Base-by-base conservation (phyloP, 2,113 vertebrate genomes). In the Meriones unguiculatus region DNA sequence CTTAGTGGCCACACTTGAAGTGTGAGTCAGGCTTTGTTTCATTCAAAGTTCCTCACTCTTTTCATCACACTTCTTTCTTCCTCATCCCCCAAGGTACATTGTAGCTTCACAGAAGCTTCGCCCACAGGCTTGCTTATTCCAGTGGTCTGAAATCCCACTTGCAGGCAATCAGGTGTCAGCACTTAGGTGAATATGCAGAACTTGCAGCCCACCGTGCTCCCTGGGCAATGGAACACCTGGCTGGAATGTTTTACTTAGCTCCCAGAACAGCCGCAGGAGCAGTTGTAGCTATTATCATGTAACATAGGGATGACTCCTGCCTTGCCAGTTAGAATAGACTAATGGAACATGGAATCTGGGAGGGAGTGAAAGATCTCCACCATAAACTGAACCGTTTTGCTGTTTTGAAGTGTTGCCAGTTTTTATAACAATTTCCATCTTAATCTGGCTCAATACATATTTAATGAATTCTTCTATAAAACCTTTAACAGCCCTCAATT, bases 391-490 rank as follows among this genome's bases (percentile, higher is more conserved):
- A 98, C 96, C 94, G n/a, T 98, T 98, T 98, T 98, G 98, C 97
- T 98, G 90, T 97, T 97, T 82, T 89, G 98, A 98, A 98, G 97
- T 41, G 1, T 92, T 98, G 98, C 98, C 98, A 98, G 98, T 97
- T 99, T 98, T 99, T 98, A 98, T 98, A 99, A 98, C 98, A 98
- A 98, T 98, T 99, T 98, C 98, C 98, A 98, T 98, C 98, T 98
- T 98, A 98, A 98, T 98, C 96, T 54, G 97, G 97, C 98, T 98
- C 98, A 95, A 98, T 99, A 97, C 98, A 99, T 99, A 98, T 99
- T 99, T 99, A 99, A 99, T 98, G 98, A 99, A 98, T 98, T 98
- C 98, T 98, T 98, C 98, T 98, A 98, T 98, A 98, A 99, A 99
- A 98, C 97, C 98, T 98, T 98, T 98, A 99, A 98, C 98, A 98